phyloP scores from a whole-genome alignment of 35 echinoderm and acorn worm species.

The Ptychodera flava region DNA sequence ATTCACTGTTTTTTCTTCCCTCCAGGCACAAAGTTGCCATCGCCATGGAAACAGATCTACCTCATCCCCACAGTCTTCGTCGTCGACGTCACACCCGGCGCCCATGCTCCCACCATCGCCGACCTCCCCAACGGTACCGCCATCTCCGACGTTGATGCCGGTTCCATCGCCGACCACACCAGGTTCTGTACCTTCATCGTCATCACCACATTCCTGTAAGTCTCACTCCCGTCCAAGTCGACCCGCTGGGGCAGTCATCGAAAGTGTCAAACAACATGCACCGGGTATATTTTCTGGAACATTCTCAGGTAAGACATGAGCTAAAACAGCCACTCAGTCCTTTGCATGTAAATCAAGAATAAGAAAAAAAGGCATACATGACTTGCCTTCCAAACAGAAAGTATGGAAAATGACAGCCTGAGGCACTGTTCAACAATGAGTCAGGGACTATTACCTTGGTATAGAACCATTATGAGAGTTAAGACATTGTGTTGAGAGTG shows the following conservation, averaged over 20 bases:
- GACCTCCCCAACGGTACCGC: background rate
- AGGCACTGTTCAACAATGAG: no score
- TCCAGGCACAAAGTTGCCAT: background rate
- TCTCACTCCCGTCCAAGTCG: slow-evolving; percentile 13
- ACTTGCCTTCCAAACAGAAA: no score
- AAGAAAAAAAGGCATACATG: no score
- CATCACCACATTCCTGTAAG: slow-evolving; percentile 9
- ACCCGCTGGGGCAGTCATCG: slow-evolving; percentile 34
- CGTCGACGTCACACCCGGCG: no score
- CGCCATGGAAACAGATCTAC: background rate
- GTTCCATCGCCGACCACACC: slow-evolving; percentile 16
- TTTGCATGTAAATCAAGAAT: no score
- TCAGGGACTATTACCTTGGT: no score
- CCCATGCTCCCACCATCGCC: background rate
- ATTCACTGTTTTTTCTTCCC: background rate
- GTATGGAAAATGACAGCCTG: no score
- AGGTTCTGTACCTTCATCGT: slow-evolving; percentile 11
- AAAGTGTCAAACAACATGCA: slow-evolving; percentile 49
- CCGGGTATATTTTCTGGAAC: slow-evolving; percentile 53
- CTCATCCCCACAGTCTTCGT: no score
- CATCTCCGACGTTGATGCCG: no score
- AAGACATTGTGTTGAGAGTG: no score
- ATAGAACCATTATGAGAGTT: no score
- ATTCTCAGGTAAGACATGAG: slow-evolving; percentile 63
- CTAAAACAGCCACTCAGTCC: no score